Conservation (phyloP, 2,888 invertebrate species). For the Mesorhabditis spiculigera region DNA sequence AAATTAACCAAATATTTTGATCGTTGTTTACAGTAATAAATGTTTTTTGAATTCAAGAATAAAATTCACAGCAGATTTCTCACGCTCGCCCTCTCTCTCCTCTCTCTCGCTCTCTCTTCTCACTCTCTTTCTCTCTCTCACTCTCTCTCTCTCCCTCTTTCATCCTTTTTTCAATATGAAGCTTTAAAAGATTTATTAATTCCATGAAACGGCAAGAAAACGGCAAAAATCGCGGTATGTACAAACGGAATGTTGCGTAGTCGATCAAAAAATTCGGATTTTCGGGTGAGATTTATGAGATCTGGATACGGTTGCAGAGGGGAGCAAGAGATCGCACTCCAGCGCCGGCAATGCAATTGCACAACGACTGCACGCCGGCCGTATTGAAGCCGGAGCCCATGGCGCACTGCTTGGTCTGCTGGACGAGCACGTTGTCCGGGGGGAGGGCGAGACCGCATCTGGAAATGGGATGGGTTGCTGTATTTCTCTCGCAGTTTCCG, state of each 20-base stretch:
- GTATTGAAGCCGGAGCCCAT: slow-evolving; percentile 51
- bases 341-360: slow-evolving; percentile 43
- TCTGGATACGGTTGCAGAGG: slow-evolving; percentile 25
- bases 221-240: background rate
- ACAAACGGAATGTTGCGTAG: background rate
- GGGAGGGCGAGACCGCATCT: slow-evolving; percentile 53
- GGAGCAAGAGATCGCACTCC: slow-evolving; percentile 33
- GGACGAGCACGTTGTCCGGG: slow-evolving; percentile 49
- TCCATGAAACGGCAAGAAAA: background rate
- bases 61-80: background rate
- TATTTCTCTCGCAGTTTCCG: too few species aligned
- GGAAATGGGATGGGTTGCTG: slow-evolving; percentile 5
- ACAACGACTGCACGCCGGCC: slow-evolving; percentile 39
- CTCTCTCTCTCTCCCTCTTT: too few species aligned
- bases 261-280: background rate
- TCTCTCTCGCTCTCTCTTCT: too few species aligned
- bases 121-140: too few species aligned
- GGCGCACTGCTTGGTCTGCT: slow-evolving; percentile 49
- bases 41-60: background rate
- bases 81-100: too few species aligned
- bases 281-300: slow-evolving; percentile 16
- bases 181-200: too few species aligned
- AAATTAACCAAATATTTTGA: too few species aligned
- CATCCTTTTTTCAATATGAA: too few species aligned
- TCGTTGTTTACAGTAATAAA: too few species aligned